Evolutionary conservation across 2,113 vertebrate species (phyloP).

Genomic region (Triplophysa dalaica): DNA sequence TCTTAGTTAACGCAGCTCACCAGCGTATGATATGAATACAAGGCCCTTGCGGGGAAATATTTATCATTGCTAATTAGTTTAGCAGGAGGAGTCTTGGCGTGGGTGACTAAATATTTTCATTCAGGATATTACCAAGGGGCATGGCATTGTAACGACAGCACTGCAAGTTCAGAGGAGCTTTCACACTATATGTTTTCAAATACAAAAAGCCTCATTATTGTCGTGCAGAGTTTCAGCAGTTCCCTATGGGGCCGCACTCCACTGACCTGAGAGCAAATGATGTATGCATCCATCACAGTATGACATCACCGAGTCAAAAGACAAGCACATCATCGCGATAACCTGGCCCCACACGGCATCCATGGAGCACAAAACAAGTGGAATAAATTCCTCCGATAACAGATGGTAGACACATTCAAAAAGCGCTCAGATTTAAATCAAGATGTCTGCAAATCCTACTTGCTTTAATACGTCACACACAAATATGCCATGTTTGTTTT

Average conservation of each 20-base stretch:
- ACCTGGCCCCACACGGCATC: not conserved
- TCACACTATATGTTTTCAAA: slow-evolving; percentile 11
- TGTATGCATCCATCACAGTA: slow-evolving; percentile 3
- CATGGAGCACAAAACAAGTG: not conserved
- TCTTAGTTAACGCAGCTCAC: slow-evolving; percentile 26
- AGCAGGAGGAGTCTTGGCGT: slow-evolving; percentile 6
- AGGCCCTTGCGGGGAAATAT: not conserved
- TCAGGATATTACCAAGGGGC: slow-evolving; percentile 5
- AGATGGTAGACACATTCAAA: slow-evolving; percentile 19
- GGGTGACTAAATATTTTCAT: slow-evolving; percentile 35
- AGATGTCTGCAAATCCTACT: slow-evolving; percentile 43
- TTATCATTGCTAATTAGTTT: slow-evolving; percentile 26
- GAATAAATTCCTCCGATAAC: slow-evolving; percentile 1
- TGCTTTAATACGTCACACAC: slow-evolving; percentile 26
- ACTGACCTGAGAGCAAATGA: slow-evolving; percentile 2
- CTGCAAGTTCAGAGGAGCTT: slow-evolving; percentile 5
- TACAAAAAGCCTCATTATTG: slow-evolving; percentile 19
- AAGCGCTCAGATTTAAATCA: slow-evolving; percentile 47
- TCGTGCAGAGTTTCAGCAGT: slow-evolving; percentile 6
- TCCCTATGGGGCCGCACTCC: not conserved
- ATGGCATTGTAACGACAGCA: slow-evolving; percentile 8
- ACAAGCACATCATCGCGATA: not conserved
- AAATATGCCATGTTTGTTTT: slow-evolving; percentile 41
- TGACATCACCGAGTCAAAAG: not conserved
- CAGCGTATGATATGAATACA: slow-evolving; percentile 9